Evolutionary conservation across 2,113 vertebrate genomes (phyloP).

Genomic region (Petrocephalus zakoni): DNA sequence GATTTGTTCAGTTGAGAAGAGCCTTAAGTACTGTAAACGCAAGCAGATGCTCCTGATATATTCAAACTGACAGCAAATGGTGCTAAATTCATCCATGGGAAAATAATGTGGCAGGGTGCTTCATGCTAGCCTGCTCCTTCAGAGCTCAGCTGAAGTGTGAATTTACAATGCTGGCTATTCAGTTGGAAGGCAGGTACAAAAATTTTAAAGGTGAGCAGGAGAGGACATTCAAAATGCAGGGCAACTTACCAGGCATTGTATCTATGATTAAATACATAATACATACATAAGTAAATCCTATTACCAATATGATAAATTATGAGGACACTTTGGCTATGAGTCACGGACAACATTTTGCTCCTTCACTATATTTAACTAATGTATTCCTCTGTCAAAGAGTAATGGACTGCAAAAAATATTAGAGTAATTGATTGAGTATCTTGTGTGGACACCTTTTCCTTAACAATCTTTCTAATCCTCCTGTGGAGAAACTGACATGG

Average conservation of each 20-base stretch:
- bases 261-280: background rate
- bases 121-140: background rate
- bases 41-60: background rate
- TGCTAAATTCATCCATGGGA: slow-evolving; percentile 16
- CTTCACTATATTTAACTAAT: background rate
- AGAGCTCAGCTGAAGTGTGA: background rate
- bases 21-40: background rate
- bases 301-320: background rate
- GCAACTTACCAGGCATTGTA: background rate
- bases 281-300: background rate
- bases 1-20: background rate
- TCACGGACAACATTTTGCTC: background rate
- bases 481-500: background rate
- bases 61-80: background rate
- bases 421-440: background rate
- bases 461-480: background rate
- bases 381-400: background rate
- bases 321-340: background rate
- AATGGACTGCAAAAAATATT: background rate
- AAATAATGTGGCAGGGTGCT: background rate
- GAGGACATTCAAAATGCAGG: background rate
- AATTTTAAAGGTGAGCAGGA: background rate
- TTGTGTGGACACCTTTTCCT: background rate
- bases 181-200: background rate
- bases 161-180: background rate